A percentile compares a stretch with the other conserved stretches of the same genome.
These are phyloP conservation scores for Thelaira solivaga DNA, from an alignment of 2,888 invertebrate genomes.

Conservation along the genomic window DNA sequence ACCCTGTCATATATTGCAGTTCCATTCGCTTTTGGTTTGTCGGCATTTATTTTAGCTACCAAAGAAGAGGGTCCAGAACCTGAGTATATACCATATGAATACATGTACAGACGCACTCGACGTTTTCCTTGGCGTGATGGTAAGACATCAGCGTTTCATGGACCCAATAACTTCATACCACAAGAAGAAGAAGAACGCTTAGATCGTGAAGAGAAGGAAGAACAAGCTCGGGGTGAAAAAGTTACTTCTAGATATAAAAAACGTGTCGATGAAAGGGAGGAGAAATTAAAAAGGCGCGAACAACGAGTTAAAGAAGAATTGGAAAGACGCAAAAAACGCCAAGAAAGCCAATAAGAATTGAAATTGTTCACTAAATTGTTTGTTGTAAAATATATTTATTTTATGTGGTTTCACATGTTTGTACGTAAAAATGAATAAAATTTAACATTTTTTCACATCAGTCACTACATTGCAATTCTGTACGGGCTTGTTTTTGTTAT, in stretches of 20 bases:
- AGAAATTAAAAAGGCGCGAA: slow-evolving; percentile 43
- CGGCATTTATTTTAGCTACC: slow-evolving; percentile 27
- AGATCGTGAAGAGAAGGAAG: slow-evolving; percentile 44
- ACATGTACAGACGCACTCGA: slow-evolving; percentile 85
- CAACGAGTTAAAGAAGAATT: slow-evolving; percentile 39
- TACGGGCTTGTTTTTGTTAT: slow-evolving; percentile 68
- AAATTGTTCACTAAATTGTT: not conserved
- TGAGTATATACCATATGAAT: slow-evolving; percentile 80
- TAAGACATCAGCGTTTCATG: slow-evolving; percentile 89
- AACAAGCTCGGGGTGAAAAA: not conserved
- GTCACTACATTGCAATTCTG: slow-evolving; percentile 69
- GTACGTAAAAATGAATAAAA: not conserved
- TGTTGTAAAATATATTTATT: not conserved
- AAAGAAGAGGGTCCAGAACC: slow-evolving; percentile 76
- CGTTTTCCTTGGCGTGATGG: slow-evolving; percentile 95
- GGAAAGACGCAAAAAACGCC: slow-evolving; percentile 31
- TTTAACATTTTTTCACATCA: slow-evolving; percentile 69
- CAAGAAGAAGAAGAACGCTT: slow-evolving; percentile 74
- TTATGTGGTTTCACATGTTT: not conserved
- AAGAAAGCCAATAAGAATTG: not conserved
- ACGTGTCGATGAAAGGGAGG: slow-evolving; percentile 6
- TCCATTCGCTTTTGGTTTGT: slow-evolving; percentile 40
- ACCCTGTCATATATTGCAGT: slow-evolving; percentile 24
- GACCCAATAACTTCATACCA: slow-evolving; percentile 87
- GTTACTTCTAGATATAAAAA: slow-evolving; percentile 18